phyloP scores from a whole-genome alignment of 2,113 vertebrate genomes.

The Indicator maculatus region DNA sequence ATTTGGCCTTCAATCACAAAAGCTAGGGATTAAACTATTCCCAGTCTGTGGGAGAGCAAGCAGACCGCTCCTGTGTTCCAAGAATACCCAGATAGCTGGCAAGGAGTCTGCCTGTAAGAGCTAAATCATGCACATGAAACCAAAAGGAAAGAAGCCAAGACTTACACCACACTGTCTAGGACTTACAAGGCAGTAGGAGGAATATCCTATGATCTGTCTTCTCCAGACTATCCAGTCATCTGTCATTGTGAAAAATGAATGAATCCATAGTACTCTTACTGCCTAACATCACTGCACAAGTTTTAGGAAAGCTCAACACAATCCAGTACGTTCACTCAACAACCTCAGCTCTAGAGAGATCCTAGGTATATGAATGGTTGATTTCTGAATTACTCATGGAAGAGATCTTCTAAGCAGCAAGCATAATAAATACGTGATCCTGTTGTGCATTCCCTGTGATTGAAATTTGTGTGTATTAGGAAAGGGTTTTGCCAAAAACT shows the following conservation, averaged over 20 bases:
- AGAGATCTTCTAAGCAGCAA: neutral
- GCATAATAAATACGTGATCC: neutral
- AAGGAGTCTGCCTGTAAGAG: neutral
- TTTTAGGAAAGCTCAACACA: neutral
- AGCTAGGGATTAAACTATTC: neutral
- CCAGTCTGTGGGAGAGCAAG: neutral
- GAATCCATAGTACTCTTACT: neutral
- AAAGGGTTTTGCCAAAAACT: neutral
- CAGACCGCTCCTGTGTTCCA: neutral
- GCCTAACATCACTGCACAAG: neutral
- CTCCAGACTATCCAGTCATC: neutral
- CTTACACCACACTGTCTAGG: fast-evolving
- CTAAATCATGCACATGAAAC: neutral
- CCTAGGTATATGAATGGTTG: neutral
- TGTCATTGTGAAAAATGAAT: neutral
- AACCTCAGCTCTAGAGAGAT: neutral
- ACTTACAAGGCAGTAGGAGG: neutral
- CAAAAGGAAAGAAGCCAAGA: neutral
- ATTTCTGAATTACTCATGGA: neutral
- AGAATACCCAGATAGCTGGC: neutral
- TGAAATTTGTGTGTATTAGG: neutral
- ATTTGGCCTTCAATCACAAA: neutral
- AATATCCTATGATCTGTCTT: neutral
- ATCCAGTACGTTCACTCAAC: neutral
- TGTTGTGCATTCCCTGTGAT: neutral